Evolutionary conservation across 2,113 vertebrate species (phyloP).

Genomic region (Thunnus thynnus): DNA sequence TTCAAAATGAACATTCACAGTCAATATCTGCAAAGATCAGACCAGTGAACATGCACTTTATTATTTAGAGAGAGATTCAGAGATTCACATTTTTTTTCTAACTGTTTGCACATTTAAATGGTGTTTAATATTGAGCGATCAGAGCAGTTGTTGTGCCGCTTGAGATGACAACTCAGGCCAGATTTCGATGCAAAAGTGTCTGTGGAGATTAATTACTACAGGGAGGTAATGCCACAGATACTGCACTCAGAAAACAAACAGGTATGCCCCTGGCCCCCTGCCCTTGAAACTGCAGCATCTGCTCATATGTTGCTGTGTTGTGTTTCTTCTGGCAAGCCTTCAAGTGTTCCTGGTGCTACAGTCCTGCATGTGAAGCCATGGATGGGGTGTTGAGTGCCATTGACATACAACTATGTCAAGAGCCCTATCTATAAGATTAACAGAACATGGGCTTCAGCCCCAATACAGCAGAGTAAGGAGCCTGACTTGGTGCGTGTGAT

Average conservation of each 20-base stretch:
- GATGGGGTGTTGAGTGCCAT: constrained; percentile 39
- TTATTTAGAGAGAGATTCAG: too few species aligned
- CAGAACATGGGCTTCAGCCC: constrained; percentile 6
- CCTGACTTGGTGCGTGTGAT: constrained; percentile 14
- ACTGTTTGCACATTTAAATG: too few species aligned
- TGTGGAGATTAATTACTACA: not conserved
- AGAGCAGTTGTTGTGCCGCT: too few species aligned
- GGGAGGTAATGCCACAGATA: constrained; percentile 1
- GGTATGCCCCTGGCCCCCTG: not conserved
- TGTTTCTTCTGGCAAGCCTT: not conserved
- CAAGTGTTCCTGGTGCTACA: not conserved
- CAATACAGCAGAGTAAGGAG: constrained; percentile 3
- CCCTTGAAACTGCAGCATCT: not conserved
- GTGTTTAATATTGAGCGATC: too few species aligned
- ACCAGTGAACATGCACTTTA: too few species aligned
- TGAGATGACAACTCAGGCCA: not conserved
- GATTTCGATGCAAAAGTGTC: not conserved
- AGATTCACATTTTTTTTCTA: too few species aligned
- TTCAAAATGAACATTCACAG: too few species aligned
- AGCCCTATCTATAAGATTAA: constrained; percentile 32
- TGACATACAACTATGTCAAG: constrained; percentile 37
- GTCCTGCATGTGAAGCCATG: constrained; percentile 1
- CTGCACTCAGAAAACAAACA: constrained; percentile 22
- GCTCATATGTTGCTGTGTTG: not conserved
- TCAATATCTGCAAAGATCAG: too few species aligned